Conservation (phyloP, 2,888 invertebrate species). For the Eupithecia vulgata region DNA sequence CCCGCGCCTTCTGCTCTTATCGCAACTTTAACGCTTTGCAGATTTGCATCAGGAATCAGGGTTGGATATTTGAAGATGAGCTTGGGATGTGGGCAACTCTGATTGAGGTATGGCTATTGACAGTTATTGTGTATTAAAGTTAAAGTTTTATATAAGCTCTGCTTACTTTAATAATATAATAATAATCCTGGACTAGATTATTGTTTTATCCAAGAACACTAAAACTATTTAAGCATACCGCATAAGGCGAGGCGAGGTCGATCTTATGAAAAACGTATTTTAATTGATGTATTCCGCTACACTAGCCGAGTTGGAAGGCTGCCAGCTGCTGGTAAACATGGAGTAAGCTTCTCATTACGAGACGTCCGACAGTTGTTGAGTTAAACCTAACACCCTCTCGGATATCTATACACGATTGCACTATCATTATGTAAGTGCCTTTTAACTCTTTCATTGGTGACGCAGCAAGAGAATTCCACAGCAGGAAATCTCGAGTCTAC, state of each 20-base stretch:
- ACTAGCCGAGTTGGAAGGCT: constrained; percentile 17
- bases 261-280: constrained; percentile 13
- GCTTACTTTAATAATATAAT: too few relatives aligned
- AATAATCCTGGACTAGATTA: too few relatives aligned
- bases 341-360: constrained; percentile 15
- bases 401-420: background rate
- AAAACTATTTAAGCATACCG: background rate
- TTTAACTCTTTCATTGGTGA: too few relatives aligned
- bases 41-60: background rate
- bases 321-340: constrained; percentile 22
- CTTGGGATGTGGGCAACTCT: background rate
- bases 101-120: background rate
- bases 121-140: background rate
- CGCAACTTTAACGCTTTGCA: constrained; percentile 1
- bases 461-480: too few relatives aligned
- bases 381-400: background rate
- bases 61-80: background rate
- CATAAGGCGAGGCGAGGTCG: background rate
- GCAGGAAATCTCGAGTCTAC: too few relatives aligned
- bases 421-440: too few relatives aligned
- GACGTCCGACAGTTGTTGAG: background rate
- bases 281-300: constrained; percentile 14
- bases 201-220: background rate
- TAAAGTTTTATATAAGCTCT: background rate
- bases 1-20: constrained; percentile 10